Base-by-base conservation (phyloP, 2,113 vertebrate species). In the Seriola quinqueradiata region DNA sequence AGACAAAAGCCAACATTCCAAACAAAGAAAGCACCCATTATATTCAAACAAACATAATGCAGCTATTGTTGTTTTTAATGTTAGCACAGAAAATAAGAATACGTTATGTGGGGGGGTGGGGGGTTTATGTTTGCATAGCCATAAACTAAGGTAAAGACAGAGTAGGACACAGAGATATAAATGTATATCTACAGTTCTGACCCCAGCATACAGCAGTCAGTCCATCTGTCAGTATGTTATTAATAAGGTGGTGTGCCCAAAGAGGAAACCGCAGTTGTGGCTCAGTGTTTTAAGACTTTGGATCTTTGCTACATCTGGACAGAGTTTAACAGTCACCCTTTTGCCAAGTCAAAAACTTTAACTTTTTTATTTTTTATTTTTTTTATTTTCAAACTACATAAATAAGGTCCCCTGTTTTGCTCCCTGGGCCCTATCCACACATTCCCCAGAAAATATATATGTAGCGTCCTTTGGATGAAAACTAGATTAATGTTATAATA, bases 121-220 rank as follows among this genome's bases (percentile, higher is more conserved):
- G 76, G 42, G 76, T 86, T 85, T 83, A 92, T 87, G 84, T 88
- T 95, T 96, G 95, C 95, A 96, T 96, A 96, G 95, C 90, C 92
- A 90, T 92, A 89, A 95, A 95, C 89, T 82, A 93, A 94, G 23
- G 77, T 79, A 71, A 57, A 87, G 77, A 82, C 55, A 64, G 74
- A 91, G 75, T 7, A 83, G 81, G 80, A 90, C 61, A 83, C 68
- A 79, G 71, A 76, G 61, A 87, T 81, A 88, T 89, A 61, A 44
- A 86, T 82, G 68, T 84, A 85, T 79, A 85, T 88, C 85, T 90
- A 90, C 86, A 90, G 63, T 79, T 92, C 81, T 87, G 79, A 90
- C 77, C 66, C 66, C 75, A 78, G 55, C 46, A 50, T 81, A 87
- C 77, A 90, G 85, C 44, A 71, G 72, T 87, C 72, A 81, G 75